Base-by-base conservation (phyloP, 2,888 invertebrate species). In the Stenotaenia linearis region DNA sequence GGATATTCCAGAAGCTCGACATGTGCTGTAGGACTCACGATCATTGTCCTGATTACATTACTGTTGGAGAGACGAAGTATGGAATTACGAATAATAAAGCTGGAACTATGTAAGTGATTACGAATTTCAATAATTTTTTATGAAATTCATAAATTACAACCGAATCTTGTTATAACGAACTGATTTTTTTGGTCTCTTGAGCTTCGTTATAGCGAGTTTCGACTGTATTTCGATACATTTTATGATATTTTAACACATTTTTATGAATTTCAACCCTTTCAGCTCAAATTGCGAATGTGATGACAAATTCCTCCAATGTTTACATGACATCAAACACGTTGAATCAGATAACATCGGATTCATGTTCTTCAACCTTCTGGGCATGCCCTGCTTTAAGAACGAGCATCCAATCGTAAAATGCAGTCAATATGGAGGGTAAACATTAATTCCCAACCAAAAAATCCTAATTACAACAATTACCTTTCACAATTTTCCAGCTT, bases 351-450 rank as follows among this genome's bases (percentile, higher is more conserved):
- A 69, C 25, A 28, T 69, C n/a, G 69, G 69, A 12, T 69, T 69
- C n/a, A 23, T 28, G 15, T 69, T 69, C 25, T 25, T 10, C 23
- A 69, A 69, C n/a, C 2, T 69, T 15, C 10, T 69, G 69, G 69
- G 12, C 10, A 69, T 69, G 69, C 69, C 69, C 10, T 69, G 69
- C n/a, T 69, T 69, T 12, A 69, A 69, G 28, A 1, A 28, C 3
- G 69, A 69, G 28, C n/a, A 25, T 28, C 69, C 69, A 69, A 69
- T 69, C 25, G 28, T 69, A 25, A 69, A 69, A 69, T 69, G 69
- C n/a, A 0, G 23, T 23, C 25, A 69, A 25, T 69, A 69, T 69
- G 69, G 69, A 4, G 69, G 69, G 69, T 69, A 10, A 69, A 12
- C 10, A 7, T n/a, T 15, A 25, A 23, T n/a, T n/a, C n/a, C n/a